These are phyloP conservation scores for Meteorus sp. DNA, from an alignment of 1,140 invertebrate genomes.

Conservation along the genomic window DNA sequence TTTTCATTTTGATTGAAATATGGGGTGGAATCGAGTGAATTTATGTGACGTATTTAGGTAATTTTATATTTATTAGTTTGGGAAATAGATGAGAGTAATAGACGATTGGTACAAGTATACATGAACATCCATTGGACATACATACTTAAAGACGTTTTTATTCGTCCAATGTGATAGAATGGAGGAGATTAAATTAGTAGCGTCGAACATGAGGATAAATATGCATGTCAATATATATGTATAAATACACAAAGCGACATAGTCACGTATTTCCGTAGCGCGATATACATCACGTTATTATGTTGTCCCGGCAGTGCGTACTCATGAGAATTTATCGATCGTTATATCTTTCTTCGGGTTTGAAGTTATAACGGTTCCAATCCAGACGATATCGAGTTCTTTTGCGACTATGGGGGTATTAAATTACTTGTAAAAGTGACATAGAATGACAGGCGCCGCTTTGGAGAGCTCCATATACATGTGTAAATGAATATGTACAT, in stretches of 20 bases:
- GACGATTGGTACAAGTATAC: too few relatives aligned
- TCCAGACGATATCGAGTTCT: conserved; percentile 9
- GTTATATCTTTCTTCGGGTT: conserved; percentile 19
- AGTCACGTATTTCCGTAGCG: conserved; percentile 14
- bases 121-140: too few relatives aligned
- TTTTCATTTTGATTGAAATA: too few relatives aligned
- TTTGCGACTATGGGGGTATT: not conserved
- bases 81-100: too few relatives aligned
- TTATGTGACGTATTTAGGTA: too few relatives aligned
- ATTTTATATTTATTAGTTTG: too few relatives aligned
- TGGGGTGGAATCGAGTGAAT: too few relatives aligned
- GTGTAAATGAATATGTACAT: too few relatives aligned
- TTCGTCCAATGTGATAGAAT: not conserved
- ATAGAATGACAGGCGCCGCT: not conserved
- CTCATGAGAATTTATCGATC: conserved; percentile 24
- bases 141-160: too few relatives aligned
- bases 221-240: too few relatives aligned
- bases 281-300: conserved; percentile 28
- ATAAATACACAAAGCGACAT: too few relatives aligned
- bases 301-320: conserved; percentile 22
- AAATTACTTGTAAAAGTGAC: conserved; percentile 17
- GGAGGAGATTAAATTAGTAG: conserved; percentile 2
- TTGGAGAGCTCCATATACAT: too few relatives aligned
- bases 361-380: conserved; percentile 14
- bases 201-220: conserved; percentile 7